phyloP scores from a whole-genome alignment of 2,797 vertebrate species.

The Zalophus californianus region DNA sequence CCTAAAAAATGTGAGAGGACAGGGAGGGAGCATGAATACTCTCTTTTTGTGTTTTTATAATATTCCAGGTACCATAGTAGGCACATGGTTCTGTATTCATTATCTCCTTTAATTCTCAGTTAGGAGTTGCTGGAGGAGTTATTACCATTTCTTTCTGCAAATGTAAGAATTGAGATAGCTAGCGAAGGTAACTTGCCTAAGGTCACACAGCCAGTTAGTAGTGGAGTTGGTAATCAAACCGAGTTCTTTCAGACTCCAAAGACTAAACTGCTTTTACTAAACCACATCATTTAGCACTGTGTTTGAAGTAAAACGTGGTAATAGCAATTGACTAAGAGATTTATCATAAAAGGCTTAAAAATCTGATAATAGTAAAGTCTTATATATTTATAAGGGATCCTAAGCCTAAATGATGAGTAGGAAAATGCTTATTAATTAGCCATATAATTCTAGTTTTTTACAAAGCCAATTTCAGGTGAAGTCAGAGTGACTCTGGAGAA shows the following conservation, averaged over 20 bases:
- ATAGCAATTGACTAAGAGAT: not conserved
- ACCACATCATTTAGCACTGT: not conserved
- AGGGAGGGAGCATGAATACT: not conserved
- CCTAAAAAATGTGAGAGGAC: not conserved
- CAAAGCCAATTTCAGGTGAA: not conserved
- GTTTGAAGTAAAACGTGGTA: not conserved
- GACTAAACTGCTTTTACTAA: not conserved
- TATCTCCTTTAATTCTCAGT: not conserved
- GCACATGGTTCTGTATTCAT: not conserved
- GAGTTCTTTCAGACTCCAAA: not conserved
- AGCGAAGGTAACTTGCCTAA: not conserved
- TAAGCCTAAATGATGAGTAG: not conserved
- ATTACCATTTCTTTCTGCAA: not conserved
- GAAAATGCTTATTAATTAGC: not conserved
- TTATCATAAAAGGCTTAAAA: not conserved
- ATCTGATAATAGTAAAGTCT: not conserved
- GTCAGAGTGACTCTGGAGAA: not conserved
- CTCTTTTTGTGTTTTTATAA: not conserved
- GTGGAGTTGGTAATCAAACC: not conserved
- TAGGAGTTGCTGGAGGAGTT: not conserved
- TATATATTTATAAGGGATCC: not conserved
- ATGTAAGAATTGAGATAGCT: not conserved
- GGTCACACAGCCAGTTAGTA: not conserved
- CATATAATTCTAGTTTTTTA: not conserved
- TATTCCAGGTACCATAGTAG: not conserved